Percentiles rank a stretch among this genome's conserved stretches.
These are phyloP conservation scores for Cheirogaleus medius DNA, from an alignment of 2,113 vertebrate species.

Conservation along the genomic window DNA sequence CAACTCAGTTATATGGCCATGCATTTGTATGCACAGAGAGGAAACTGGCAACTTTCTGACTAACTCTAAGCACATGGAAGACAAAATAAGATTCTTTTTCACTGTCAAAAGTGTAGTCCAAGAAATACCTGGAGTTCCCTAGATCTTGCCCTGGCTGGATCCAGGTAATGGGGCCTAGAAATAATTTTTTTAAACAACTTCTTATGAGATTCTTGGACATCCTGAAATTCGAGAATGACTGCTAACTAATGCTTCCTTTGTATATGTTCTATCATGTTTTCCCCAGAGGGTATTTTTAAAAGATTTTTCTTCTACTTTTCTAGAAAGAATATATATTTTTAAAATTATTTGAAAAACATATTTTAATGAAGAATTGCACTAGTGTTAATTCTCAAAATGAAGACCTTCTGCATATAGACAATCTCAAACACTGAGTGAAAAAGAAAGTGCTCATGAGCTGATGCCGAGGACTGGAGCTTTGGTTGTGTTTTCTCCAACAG, in stretches of 20 bases:
- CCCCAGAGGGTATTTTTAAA: neutral
- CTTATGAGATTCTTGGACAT: neutral
- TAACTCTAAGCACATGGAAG: neutral
- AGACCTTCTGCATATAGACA: neutral
- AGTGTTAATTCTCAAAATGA: neutral
- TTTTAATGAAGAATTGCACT: neutral
- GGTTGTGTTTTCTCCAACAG: neutral
- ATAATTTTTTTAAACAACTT: neutral
- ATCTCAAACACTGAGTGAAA: neutral
- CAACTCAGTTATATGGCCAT: neutral
- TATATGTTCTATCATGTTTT: neutral
- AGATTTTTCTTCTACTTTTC: neutral
- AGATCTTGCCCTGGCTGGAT: accelerated
- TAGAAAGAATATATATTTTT: neutral
- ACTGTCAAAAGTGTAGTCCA: neutral
- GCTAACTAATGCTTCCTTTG: neutral
- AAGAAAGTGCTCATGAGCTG: neutral
- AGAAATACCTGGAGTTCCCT: neutral
- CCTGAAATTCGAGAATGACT: neutral
- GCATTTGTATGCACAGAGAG: neutral
- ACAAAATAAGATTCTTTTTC: neutral
- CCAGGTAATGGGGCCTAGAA: neutral
- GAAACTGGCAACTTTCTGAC: neutral
- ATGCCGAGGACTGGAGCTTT: neutral
- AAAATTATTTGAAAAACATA: neutral